Evolutionary conservation across 2,797 vertebrate species (phyloP), one percentile per base, ranked within the genome.

Genomic region (Tapirus indicus): DNA sequence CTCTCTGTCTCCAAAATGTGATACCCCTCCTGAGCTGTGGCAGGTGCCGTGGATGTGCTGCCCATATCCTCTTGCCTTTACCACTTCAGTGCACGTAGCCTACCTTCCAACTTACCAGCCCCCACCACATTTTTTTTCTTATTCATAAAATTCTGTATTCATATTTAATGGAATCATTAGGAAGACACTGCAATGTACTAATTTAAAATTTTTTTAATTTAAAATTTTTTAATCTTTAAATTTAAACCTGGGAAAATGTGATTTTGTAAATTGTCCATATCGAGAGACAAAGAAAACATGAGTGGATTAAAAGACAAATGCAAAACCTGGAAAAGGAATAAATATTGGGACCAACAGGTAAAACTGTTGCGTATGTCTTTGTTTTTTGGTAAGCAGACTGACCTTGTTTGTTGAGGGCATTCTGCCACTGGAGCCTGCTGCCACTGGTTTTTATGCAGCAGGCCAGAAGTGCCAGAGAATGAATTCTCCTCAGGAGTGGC

Each of bases 101-200:
- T 69, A 27, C 35, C 54, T 44, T 94, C 35, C 20, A 35, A 21
- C 7, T 69, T 84, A 77, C 23, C 82, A 92, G 66, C 10, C 79
- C 78, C 74, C 54, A 41, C n/a, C 60, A 52, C 77, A 27, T 80
- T 44, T 71, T 13, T 83, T 78, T 82, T 88, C 64, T 95, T 91
- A 90, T 77, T 94, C 54, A 78, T 83, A 82, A 97, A 94, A 96
- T 52, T 93, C 62, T 95, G 7, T 75, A 29, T 88, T 90, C 44
- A 54, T 58, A 90, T 58, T 91, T 91, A 97, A 72, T 74, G 58
- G 21, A 38, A 92, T 96, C 85, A 88, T 96, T 94, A 94, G 38
- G 77, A 95, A 96, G 52, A 91, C 68, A 96, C 35, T 92, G 60
- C 58, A 52, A 68, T 72, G 35, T 72, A 29, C 64, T 94, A 38